Evolutionary conservation across 92 coral and sea anemone species (phyloP).

Genomic region (Siderastrea siderea): DNA sequence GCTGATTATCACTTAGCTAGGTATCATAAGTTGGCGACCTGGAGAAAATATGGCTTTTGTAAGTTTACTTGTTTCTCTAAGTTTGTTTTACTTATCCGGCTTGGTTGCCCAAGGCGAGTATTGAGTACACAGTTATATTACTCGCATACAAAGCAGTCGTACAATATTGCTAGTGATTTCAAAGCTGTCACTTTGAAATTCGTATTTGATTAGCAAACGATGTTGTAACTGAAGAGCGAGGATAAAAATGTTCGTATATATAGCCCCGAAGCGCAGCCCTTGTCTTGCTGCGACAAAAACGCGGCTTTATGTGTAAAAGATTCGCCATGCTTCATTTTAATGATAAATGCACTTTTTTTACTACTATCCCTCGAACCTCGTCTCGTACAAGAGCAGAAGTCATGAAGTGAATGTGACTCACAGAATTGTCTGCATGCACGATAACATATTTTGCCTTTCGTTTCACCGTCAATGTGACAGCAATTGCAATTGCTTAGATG

Average conservation of each 20-base stretch:
- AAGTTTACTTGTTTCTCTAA: background rate
- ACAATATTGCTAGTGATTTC: too few species aligned
- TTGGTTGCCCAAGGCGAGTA: background rate
- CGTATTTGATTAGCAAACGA: background rate
- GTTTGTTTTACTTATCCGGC: background rate
- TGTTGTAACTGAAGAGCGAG: background rate
- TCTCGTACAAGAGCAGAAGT: background rate
- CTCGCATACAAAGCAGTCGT: too few species aligned
- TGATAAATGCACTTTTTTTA: background rate
- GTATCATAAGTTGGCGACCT: background rate
- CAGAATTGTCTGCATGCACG: too few species aligned
- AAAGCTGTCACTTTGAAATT: background rate
- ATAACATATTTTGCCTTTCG: too few species aligned
- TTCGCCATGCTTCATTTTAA: background rate
- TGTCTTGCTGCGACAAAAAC: background rate
- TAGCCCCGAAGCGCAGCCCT: background rate
- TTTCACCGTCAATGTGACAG: background rate
- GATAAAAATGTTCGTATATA: background rate
- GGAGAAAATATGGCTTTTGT: background rate
- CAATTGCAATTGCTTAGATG: background rate
- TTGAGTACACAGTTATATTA: too few species aligned
- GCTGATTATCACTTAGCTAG: background rate
- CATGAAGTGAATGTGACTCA: background rate
- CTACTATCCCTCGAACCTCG: background rate
- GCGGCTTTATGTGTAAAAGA: background rate